Percentiles rank a stretch among this genome's conserved stretches.
These are phyloP conservation scores for Dendrolimus punctatus DNA, from an alignment of 1,140 invertebrate genomes.

Conservation along the genomic window DNA sequence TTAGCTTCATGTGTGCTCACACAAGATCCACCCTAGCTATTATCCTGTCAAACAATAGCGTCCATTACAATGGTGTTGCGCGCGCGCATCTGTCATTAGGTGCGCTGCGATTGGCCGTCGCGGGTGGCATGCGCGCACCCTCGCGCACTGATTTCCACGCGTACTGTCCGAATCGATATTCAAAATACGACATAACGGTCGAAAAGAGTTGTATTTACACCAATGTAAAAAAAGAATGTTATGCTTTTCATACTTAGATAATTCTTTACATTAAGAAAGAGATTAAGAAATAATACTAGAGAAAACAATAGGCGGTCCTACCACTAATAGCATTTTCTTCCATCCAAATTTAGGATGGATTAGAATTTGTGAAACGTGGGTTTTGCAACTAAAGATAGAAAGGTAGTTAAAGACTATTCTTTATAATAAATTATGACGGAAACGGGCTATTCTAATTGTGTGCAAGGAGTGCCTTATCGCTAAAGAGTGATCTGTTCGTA, in stretches of 20 bases:
- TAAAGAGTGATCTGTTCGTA: too few relatives aligned
- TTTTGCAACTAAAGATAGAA: too few relatives aligned
- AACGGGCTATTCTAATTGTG: too few relatives aligned
- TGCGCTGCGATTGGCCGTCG: conserved; percentile 42
- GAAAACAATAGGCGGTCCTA: too few relatives aligned
- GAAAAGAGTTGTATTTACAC: conserved; percentile 17
- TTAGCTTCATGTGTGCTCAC: conserved; percentile 42
- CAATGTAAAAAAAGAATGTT: conserved; percentile 6
- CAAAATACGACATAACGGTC: conserved; percentile 48
- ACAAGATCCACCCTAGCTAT: conserved; percentile 36
- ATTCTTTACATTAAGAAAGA: too few relatives aligned
- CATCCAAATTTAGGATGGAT: too few relatives aligned
- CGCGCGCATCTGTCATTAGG: conserved; percentile 50
- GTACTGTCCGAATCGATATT: conserved; percentile 46
- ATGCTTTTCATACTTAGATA: neutral
- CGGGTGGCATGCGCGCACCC: conserved; percentile 38
- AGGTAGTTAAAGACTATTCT: too few relatives aligned
- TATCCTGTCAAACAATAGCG: conserved; percentile 35
- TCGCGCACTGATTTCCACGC: conserved; percentile 43
- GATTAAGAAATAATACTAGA: too few relatives aligned
- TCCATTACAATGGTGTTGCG: conserved; percentile 42
- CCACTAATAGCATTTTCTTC: too few relatives aligned
- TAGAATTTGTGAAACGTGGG: too few relatives aligned
- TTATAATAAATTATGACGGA: too few relatives aligned
- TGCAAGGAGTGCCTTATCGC: too few relatives aligned